Evolutionary conservation across 1,140 invertebrate species (phyloP), one percentile per base, ranked within the genome.

Genomic region (Cydia strobilella): DNA sequence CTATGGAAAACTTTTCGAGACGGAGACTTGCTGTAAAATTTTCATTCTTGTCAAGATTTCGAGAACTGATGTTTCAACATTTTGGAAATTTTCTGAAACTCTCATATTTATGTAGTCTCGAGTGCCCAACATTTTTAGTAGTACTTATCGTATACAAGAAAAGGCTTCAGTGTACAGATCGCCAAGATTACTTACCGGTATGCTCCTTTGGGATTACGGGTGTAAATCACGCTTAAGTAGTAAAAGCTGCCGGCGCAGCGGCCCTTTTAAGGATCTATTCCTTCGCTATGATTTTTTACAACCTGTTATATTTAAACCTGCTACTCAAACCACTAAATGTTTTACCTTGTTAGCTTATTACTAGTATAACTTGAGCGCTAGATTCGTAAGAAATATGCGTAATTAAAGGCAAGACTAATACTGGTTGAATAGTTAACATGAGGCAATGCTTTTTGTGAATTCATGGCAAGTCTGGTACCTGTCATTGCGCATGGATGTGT

Each of bases 191-290:
- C 54, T 59, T 59, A 59, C 54, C 18, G 23, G n/a, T 15, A 54
- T 45, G 69, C 59, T 74, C 62, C 65, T 71, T 27, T 18, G 48
- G 62, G 72, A 76, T 77, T 74, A 78, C 20, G 27, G 12, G 13
- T 74, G 77, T 81, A 81, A 79, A 81, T 81, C 79, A 77, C 18
- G 15, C 9, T n/a, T 79, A 78, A 81, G 42, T 15, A 45, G 42
- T 45, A 45, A 45, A 45, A 45, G 74, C 77, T 13, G 72, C n/a
- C 72, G 42, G 13, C 74, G 76, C 74, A 42, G n/a, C 39, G 77
- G 76, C 59, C 74, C n/a, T 75, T 74, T 74, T 75, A 51, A 51
- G 27, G 31, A 35, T 35, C 23, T 31, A 66, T 59, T 59, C 20
- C 54, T 23, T 9, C n/a, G 54, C 15, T 66, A 66, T 23, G 63